These are phyloP conservation scores for Pseudorectes ferrugineus DNA, from an alignment of 2,113 vertebrate species.

Conservation along the genomic window DNA sequence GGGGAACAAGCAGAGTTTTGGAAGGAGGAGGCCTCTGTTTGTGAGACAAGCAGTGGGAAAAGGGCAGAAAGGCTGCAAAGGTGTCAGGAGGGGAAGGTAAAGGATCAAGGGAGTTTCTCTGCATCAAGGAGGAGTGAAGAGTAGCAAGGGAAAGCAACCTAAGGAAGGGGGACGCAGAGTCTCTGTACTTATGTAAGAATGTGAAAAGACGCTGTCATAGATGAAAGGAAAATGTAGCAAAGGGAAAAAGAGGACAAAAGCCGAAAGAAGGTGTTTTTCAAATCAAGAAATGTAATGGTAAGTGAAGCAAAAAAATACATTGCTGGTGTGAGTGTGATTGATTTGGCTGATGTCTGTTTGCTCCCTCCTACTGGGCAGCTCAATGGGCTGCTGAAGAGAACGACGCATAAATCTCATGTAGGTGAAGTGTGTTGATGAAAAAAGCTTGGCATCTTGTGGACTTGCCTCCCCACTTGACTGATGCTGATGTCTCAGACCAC, in stretches of 20 bases:
- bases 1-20: not conserved
- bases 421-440: not conserved
- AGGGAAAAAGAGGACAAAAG: not conserved
- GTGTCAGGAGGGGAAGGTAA: not conserved
- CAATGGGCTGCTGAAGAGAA: not conserved
- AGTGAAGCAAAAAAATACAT: not conserved
- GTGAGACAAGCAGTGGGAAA: not conserved
- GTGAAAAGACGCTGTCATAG: not conserved
- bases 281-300: not conserved
- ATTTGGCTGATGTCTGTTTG: not conserved
- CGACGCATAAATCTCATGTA: not conserved
- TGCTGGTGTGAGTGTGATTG: rapidly evolving
- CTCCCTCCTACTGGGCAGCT: not conserved
- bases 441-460: not conserved
- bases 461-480: not conserved
- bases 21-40: not conserved
- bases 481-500: not conserved
- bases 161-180: not conserved
- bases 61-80: not conserved
- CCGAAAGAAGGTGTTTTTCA: not conserved
- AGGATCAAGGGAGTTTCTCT: not conserved
- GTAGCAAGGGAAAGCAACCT: not conserved
- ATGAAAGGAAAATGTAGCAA: not conserved
- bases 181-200: not conserved
- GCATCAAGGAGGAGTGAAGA: not conserved